phyloP scores from a whole-genome alignment of 23 tunicate genomes.

The Oikopleura albicans region DNA sequence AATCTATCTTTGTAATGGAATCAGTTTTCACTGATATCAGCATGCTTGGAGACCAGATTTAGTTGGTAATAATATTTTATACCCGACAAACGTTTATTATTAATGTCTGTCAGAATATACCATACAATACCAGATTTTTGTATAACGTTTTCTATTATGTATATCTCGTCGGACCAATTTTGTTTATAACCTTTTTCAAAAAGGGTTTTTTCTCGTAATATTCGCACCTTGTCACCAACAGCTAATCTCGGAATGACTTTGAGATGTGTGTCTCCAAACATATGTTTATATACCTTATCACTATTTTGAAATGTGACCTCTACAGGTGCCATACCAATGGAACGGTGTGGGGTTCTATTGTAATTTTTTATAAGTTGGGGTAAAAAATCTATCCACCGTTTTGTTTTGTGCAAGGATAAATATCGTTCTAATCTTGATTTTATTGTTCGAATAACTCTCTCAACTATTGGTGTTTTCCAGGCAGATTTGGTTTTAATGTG shows the following conservation, averaged over 20 bases:
- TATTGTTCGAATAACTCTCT: background rate
- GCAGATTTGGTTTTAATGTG: background rate
- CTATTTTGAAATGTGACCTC: background rate
- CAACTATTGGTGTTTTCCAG: background rate
- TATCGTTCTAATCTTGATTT: background rate
- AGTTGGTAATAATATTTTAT: background rate
- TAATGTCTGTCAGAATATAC: background rate
- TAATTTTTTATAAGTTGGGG: background rate
- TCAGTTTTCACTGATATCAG: no score
- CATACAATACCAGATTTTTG: constrained; percentile 2
- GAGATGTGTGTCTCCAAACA: background rate
- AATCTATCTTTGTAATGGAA: no score
- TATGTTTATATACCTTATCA: background rate
- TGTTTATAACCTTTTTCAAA: background rate
- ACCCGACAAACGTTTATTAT: background rate
- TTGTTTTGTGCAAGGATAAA: background rate
- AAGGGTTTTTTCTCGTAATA: background rate
- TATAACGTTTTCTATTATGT: background rate
- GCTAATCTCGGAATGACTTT: background rate
- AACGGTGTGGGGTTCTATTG: background rate
- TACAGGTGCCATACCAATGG: background rate
- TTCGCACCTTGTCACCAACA: background rate
- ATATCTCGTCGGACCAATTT: background rate
- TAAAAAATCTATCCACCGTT: background rate
- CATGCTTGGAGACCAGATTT: background rate